These are phyloP conservation scores for Eupithecia inturbata DNA, from an alignment of 2,888 invertebrate species.

Conservation along the genomic window DNA sequence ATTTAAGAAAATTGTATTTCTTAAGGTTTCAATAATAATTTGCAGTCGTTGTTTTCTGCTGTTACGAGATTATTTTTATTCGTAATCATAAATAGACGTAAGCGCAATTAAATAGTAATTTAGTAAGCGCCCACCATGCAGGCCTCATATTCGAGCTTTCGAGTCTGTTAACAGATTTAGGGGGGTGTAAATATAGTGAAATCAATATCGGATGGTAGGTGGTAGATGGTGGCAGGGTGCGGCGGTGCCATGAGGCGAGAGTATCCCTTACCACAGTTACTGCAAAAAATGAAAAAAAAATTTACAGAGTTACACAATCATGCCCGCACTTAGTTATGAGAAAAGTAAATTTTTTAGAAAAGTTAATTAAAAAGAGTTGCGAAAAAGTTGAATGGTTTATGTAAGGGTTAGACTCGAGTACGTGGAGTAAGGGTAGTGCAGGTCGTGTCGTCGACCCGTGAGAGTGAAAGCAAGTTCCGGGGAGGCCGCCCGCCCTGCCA, in stretches of 20 bases:
- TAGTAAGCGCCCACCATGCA: too few relatives aligned
- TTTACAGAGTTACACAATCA: background rate
- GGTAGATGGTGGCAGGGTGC: constrained; percentile 72
- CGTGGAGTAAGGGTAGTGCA: constrained; percentile 70
- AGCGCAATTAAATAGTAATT: background rate
- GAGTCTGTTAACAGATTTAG: constrained; percentile 69
- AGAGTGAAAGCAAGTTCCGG: constrained; percentile 82
- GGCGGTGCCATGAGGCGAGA: constrained; percentile 55
- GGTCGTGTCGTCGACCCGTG: constrained; percentile 80
- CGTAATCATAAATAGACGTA: background rate
- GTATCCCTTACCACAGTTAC: constrained; percentile 61
- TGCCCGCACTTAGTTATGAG: background rate
- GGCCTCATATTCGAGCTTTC: constrained; percentile 23
- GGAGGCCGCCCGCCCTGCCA: constrained; percentile 77
- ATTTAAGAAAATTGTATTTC: background rate
- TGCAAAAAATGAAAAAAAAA: constrained; percentile 15
- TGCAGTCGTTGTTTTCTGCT: background rate
- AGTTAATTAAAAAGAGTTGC: background rate
- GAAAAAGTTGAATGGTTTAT: constrained; percentile 27
- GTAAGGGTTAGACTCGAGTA: constrained; percentile 53
- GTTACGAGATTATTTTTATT: background rate
- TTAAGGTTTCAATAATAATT: background rate
- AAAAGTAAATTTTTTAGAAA: constrained; percentile 9
- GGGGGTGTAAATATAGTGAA: constrained; percentile 78
- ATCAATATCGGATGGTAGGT: constrained; percentile 80